Base-by-base conservation (phyloP, 2,888 invertebrate genomes). In the Elysia crispata region DNA sequence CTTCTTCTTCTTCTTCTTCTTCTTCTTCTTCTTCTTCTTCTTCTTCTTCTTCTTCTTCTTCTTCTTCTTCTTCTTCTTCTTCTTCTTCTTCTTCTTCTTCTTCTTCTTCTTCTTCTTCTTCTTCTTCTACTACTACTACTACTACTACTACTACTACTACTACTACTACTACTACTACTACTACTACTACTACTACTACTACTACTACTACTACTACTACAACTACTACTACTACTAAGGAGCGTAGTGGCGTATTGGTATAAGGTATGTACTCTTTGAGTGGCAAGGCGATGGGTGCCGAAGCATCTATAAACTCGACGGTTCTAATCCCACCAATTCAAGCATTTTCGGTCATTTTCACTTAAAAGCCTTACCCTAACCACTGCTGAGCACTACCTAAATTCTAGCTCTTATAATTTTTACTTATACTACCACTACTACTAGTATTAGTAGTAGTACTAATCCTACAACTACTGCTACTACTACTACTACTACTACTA, bases 131-230 rank as follows among this genome's bases (percentile, higher is more conserved):
- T 41, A 70, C 70, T 41, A 70, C 41, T 41, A 41, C 70, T 11
- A 41, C 23, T 31, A 41, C 70, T 33, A 70, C 70, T 70, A 70
- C 41, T 33, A 70, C 70, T 33, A 70, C 70, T 33, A 70, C 70
- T 70, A 33, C 70, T 33, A 70, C 41, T 33, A 41, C 41, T 33
- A 41, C 41, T 70, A 41, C 23, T 33, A 70, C 70, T 33, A 33
- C 70, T 33, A 70, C 70, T 33, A 70, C 41, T 33, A 70, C 70
- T 70, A 70, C 70, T 33, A 70, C 70, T 33, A 70, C 70, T 33
- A 70, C 70, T 70, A 70, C 41, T 33, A 70, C 70, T 33, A 41
- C 70, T 33, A 41, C 23, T 33, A 41, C 41, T 33, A 70, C 70
- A 20, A 70, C 70, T 33, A 70, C 70, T 70, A 70, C 41, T 33